These are phyloP conservation scores for Neomorphus geoffroyi DNA, from an alignment of 2,797 vertebrate species.

Conservation along the genomic window DNA sequence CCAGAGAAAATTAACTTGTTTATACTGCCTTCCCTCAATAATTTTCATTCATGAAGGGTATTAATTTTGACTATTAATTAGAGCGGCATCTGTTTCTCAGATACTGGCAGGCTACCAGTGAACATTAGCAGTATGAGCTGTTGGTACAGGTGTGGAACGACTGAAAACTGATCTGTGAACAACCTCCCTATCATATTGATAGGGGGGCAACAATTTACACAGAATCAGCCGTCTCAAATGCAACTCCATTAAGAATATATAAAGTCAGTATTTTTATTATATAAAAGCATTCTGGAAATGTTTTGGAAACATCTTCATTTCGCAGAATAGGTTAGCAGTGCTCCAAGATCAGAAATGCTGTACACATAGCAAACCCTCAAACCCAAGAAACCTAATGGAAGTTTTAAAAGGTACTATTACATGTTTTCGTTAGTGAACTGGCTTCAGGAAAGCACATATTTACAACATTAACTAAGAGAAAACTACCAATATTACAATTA, in stretches of 20 bases:
- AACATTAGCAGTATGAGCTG: neutral
- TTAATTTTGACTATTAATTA: conserved; percentile 15
- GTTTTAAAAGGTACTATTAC: neutral
- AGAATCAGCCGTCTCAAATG: neutral
- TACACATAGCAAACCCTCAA: rapidly evolving
- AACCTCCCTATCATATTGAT: neutral
- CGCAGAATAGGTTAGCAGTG: neutral
- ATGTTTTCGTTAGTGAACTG: neutral
- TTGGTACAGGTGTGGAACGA: conserved; percentile 11
- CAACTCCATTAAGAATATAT: neutral
- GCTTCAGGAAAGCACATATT: neutral
- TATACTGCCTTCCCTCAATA: neutral
- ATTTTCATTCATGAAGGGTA: neutral
- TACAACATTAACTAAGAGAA: neutral
- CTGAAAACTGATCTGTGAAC: conserved; percentile 10
- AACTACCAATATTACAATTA: neutral
- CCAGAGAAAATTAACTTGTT: neutral
- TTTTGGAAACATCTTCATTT: neutral
- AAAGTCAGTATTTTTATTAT: neutral
- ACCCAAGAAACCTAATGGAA: rapidly evolving
- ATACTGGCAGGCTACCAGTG: neutral
- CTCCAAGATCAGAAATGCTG: neutral
- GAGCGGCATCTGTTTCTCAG: neutral
- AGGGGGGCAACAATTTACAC: neutral
- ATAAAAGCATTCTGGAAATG: neutral